Percentiles rank a stretch among this genome's conserved stretches.
Evolutionary conservation across 1,140 invertebrate genomes (phyloP).

Genomic region (Portunus trituberculatus): DNA sequence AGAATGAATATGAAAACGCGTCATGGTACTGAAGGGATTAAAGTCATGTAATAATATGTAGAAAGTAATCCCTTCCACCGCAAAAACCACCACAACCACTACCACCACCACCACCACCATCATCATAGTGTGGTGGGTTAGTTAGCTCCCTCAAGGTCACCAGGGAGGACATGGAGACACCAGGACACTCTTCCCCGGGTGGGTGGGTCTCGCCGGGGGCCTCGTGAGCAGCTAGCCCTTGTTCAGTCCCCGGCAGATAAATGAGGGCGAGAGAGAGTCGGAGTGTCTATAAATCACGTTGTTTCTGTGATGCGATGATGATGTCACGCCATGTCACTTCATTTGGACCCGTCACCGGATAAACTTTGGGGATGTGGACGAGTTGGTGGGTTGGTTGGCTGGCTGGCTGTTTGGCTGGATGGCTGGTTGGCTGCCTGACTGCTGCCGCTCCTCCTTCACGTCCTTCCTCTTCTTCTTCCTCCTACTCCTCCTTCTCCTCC

Average conservation of each 20-base stretch:
- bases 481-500: not conserved
- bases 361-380: conserved; percentile 50
- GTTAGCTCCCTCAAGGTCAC: too few relatives aligned
- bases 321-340: conserved; percentile 57
- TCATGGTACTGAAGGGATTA: too few relatives aligned
- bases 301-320: conserved; percentile 57
- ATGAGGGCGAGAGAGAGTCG: conserved; percentile 10
- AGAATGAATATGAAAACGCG: too few relatives aligned
- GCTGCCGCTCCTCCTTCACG: not conserved
- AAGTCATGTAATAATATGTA: too few relatives aligned
- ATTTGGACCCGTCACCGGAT: conserved; percentile 58
- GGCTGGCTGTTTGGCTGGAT: too few relatives aligned
- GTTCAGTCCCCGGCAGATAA: conserved; percentile 42
- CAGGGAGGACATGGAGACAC: too few relatives aligned
- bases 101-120: too few relatives aligned
- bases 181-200: not conserved
- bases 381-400: not conserved
- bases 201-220: not conserved
- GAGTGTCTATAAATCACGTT: conserved; percentile 60
- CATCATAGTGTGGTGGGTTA: too few relatives aligned
- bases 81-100: too few relatives aligned
- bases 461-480: not conserved
- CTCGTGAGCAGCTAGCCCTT: not conserved
- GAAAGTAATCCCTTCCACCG: too few relatives aligned
- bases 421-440: not conserved